Evolutionary conservation across 2,797 vertebrate genomes (phyloP).

Genomic region (Moxostoma hubbsi): DNA sequence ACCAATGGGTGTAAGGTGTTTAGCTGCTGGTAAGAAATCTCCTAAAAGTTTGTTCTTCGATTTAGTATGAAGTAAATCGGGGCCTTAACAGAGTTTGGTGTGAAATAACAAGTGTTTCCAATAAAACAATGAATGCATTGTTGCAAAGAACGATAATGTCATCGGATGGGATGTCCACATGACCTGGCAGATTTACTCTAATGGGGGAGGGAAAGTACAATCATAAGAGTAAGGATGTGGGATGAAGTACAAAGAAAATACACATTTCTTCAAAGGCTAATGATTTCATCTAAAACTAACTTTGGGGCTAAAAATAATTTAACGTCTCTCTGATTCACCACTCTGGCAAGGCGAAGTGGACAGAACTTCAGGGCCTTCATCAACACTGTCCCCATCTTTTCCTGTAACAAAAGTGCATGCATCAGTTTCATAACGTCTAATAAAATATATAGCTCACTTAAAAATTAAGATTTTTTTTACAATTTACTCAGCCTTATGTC

Average conservation of each 20-base stretch:
- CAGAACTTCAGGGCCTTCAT: slow-evolving; percentile 66
- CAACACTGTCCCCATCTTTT: slow-evolving; percentile 61
- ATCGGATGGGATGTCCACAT: not conserved
- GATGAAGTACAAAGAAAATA: not conserved
- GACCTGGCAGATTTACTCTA: not conserved
- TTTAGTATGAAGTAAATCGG: too few species aligned
- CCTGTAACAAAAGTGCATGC: slow-evolving; percentile 50
- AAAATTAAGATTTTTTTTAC: not conserved
- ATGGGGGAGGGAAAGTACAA: not conserved
- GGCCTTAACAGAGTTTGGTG: slow-evolving; percentile 6
- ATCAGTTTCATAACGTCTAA: not conserved
- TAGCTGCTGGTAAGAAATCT: too few species aligned
- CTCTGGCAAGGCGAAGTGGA: slow-evolving; percentile 45
- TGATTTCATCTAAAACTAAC: slow-evolving; percentile 1
- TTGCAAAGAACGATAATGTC: slow-evolving; percentile 10
- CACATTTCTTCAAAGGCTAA: not conserved
- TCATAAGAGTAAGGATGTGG: not conserved
- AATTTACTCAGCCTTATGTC: too few species aligned
- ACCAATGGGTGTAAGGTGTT: too few species aligned
- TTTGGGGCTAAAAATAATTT: slow-evolving; percentile 28
- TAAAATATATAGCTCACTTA: too few species aligned
- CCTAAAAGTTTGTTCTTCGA: too few species aligned
- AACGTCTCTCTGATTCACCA: slow-evolving; percentile 58
- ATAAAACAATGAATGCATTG: slow-evolving; percentile 12
- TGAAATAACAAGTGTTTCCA: slow-evolving; percentile 1